phyloP scores from a whole-genome alignment of 2,888 invertebrate genomes.

The Lasius fuliginosus region DNA sequence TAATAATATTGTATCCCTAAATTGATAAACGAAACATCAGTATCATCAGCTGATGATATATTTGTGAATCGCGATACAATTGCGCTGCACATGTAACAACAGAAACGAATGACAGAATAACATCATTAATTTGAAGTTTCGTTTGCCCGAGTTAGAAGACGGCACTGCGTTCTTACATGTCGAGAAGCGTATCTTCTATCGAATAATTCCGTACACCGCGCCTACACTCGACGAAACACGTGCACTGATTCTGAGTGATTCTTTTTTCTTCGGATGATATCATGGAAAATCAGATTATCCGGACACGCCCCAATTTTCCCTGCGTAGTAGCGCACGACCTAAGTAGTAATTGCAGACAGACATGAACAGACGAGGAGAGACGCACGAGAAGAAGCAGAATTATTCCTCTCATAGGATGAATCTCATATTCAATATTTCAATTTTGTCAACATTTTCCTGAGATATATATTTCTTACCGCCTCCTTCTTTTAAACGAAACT shows the following conservation, averaged over 20 bases:
- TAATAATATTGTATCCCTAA: background rate
- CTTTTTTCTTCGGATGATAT: slow-evolving; percentile 21
- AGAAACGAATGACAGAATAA: background rate
- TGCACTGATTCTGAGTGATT: slow-evolving; percentile 33
- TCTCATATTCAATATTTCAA: background rate
- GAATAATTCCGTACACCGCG: slow-evolving; percentile 27
- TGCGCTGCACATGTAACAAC: background rate
- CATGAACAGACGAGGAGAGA: background rate
- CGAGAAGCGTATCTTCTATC: slow-evolving; percentile 15
- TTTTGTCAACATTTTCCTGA: slow-evolving; percentile 12
- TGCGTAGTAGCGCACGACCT: background rate
- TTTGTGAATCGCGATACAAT: background rate
- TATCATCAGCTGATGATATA: background rate
- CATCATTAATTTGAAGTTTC: background rate
- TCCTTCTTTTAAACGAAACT: background rate
- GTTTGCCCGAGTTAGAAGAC: background rate
- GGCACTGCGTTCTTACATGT: slow-evolving; percentile 9
- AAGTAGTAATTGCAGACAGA: background rate
- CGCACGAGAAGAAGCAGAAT: background rate
- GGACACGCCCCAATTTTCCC: slow-evolving; percentile 19
- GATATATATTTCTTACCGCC: background rate
- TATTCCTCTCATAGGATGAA: background rate
- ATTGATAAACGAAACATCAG: background rate
- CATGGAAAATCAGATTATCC: slow-evolving; percentile 30
- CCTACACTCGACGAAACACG: slow-evolving; percentile 25